These are phyloP conservation scores for Anaspis maculata DNA, from an alignment of 2,888 invertebrate genomes.

Conservation along the genomic window DNA sequence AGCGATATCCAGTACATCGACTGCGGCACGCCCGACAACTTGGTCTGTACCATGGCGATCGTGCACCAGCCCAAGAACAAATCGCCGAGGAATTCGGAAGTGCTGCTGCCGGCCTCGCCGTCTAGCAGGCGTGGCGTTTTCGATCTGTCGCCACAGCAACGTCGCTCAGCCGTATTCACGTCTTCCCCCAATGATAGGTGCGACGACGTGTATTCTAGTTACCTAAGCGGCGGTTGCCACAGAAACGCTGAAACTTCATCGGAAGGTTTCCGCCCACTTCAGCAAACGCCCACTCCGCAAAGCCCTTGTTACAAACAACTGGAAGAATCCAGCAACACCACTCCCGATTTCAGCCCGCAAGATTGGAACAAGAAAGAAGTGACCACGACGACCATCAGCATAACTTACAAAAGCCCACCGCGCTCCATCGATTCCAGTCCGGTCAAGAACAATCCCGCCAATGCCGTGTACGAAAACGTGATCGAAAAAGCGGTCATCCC, in stretches of 20 bases:
- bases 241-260: no score
- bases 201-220: conserved; percentile 29
- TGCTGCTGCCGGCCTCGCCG: no score
- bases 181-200: conserved; percentile 36
- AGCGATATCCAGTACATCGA: conserved; percentile 76
- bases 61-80: conserved; percentile 40
- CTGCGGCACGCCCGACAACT: conserved; percentile 64
- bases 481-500: conserved; percentile 47
- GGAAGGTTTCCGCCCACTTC: no score
- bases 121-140: no score
- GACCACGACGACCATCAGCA: conserved; percentile 62
- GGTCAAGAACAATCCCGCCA: conserved; percentile 28
- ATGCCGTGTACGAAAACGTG: conserved; percentile 52
- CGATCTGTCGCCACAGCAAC: conserved; percentile 30
- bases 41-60: conserved; percentile 35
- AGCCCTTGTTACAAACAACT: conserved; percentile 37
- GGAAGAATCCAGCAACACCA: conserved; percentile 34
- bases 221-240: no score
- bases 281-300: conserved; percentile 35
- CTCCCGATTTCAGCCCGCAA: conserved; percentile 28
- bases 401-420: conserved; percentile 60
- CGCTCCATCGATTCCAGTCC: conserved; percentile 35
- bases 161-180: no score
- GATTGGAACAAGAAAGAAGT: conserved; percentile 37
- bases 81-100: conserved; percentile 36